Evolutionary conservation across 2,888 invertebrate species (phyloP).

Genomic region (Achlya flavicornis): DNA sequence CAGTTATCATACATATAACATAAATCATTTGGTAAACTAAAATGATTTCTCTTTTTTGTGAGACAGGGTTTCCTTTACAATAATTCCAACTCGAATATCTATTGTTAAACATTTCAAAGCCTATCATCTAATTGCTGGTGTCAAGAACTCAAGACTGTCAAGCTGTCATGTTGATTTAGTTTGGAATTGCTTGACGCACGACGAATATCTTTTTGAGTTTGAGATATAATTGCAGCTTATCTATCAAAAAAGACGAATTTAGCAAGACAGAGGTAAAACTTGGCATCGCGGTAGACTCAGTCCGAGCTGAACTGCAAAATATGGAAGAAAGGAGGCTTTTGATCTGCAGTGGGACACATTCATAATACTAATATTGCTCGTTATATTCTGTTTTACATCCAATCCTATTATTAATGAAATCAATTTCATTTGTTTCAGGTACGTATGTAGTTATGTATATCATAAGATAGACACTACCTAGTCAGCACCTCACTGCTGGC

Average conservation of each 20-base stretch:
- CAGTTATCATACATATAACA: too few relatives aligned
- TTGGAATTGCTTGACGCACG: slow-evolving; percentile 15
- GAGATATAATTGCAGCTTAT: background rate
- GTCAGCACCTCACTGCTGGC: background rate
- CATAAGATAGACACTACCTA: background rate
- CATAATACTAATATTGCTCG: too few relatives aligned
- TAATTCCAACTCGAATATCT: slow-evolving; percentile 3
- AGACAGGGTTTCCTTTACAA: background rate
- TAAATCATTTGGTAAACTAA: too few relatives aligned
- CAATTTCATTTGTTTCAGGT: background rate
- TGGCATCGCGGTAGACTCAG: too few relatives aligned
- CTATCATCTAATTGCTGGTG: slow-evolving; percentile 46
- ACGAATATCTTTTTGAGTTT: background rate
- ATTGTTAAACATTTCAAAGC: slow-evolving; percentile 27
- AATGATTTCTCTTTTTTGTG: background rate
- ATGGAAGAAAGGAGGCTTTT: too few relatives aligned
- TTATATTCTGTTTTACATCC: too few relatives aligned
- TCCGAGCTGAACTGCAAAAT: too few relatives aligned
- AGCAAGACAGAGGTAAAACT: too few relatives aligned
- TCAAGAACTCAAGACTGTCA: slow-evolving; percentile 17
- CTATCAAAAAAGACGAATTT: too few relatives aligned
- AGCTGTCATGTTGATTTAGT: slow-evolving; percentile 31
- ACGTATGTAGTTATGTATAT: too few relatives aligned
- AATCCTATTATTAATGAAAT: background rate
- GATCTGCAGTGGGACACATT: too few relatives aligned